Evolutionary conservation across 2,113 vertebrate genomes (phyloP).

Genomic region (Grammatotria lemairii): DNA sequence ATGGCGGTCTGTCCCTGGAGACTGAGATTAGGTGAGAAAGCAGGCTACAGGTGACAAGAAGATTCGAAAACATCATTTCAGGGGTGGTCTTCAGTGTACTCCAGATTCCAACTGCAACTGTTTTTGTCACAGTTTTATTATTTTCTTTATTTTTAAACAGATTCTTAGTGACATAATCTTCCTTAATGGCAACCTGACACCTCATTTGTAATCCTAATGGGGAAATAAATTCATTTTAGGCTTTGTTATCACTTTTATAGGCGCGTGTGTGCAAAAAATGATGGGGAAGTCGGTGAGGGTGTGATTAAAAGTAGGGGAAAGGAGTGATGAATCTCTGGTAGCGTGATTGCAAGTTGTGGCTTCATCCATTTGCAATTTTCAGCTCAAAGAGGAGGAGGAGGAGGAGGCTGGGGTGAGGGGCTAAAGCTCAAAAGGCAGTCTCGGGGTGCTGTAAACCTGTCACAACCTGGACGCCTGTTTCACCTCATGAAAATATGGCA

Average conservation of each 20-base stretch:
- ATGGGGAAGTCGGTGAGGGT: not conserved
- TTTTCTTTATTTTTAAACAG: not conserved
- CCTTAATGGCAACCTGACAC: not conserved
- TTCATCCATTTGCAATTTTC: not conserved
- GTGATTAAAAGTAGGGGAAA: constrained; percentile 12
- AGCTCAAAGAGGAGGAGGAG: not conserved
- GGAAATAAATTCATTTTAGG: constrained; percentile 27
- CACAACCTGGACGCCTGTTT: not conserved
- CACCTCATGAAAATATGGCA: not conserved
- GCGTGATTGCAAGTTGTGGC: not conserved
- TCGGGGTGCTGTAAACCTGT: not conserved
- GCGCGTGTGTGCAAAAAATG: not conserved
- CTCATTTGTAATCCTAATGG: constrained; percentile 25
- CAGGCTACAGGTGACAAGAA: not conserved
- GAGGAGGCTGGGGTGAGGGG: not conserved
- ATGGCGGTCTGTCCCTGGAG: not conserved
- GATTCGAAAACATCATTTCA: not conserved
- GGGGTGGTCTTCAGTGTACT: not conserved
- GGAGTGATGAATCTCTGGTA: constrained; percentile 6
- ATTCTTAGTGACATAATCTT: not conserved
- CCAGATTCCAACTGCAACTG: not conserved
- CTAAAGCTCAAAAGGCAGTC: not conserved
- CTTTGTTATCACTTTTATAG: constrained; percentile 29
- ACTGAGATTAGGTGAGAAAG: not conserved
- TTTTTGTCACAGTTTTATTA: not conserved